Evolutionary conservation across 2,888 invertebrate genomes (phyloP).

Genomic region (Drosophila monieri): DNA sequence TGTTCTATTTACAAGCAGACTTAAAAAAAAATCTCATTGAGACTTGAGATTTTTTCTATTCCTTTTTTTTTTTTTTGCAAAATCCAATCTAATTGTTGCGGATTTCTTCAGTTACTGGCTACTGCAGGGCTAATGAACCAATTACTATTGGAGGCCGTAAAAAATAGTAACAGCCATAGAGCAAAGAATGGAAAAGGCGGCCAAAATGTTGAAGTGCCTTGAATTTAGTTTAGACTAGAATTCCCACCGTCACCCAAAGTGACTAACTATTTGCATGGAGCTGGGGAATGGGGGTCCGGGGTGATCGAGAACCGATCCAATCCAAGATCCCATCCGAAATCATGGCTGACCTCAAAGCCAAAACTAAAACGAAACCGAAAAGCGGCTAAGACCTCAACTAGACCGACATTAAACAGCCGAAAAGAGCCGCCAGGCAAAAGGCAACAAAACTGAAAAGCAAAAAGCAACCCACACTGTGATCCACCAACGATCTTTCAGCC

Average conservation of each 20-base stretch:
- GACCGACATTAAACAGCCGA: constrained; percentile 74
- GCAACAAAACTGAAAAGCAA: constrained; percentile 15
- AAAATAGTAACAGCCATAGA: constrained; percentile 51
- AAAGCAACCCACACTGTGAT: constrained; percentile 39
- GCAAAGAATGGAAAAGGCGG: constrained; percentile 37
- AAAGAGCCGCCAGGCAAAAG: constrained; percentile 41
- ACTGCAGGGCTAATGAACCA: constrained; percentile 77
- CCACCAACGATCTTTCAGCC: constrained; percentile 25
- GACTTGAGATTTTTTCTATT: neutral
- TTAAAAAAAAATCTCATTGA: constrained; percentile 34
- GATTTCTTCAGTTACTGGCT: constrained; percentile 40
- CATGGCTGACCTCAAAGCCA: constrained; percentile 73
- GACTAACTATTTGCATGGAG: constrained; percentile 48
- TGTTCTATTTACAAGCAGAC: constrained; percentile 56
- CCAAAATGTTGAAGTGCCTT: constrained; percentile 59
- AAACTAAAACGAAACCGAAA: constrained; percentile 74
- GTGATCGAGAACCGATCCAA: constrained; percentile 19
- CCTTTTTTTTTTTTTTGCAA: constrained; percentile 5
- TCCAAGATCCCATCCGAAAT: constrained; percentile 50
- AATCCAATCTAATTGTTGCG: constrained; percentile 59
- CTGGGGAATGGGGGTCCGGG: constrained; percentile 8
- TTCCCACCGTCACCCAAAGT: constrained; percentile 67
- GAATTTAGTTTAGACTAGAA: constrained; percentile 54
- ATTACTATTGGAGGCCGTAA: constrained; percentile 73
- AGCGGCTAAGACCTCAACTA: constrained; percentile 64